A percentile compares a stretch with the other conserved stretches of the same genome.
Conservation (phyloP, 2,797 vertebrate genomes). For the Sphenodon punctatus region DNA sequence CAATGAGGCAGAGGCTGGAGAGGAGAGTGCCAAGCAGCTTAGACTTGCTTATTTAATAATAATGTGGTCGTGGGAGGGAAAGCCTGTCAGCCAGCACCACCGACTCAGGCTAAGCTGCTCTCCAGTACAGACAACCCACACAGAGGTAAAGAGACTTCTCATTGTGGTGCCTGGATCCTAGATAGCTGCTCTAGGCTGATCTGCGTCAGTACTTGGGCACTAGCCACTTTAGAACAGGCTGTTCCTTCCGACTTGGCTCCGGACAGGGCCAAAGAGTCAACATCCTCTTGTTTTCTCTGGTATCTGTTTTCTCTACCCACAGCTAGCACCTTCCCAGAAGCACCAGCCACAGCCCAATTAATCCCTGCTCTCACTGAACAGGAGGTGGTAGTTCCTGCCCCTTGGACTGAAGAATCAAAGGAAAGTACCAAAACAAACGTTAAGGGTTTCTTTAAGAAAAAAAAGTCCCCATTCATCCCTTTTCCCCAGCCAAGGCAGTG, state of each 20-base stretch:
- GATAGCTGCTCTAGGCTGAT: background rate
- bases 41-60: background rate
- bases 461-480: background rate
- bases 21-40: background rate
- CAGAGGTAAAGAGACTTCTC: slow-evolving; percentile 21
- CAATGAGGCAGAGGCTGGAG: background rate
- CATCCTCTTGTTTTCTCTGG: background rate
- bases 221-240: background rate
- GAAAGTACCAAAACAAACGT: slow-evolving; percentile 30
- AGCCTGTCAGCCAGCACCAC: background rate
- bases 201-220: background rate
- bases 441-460: slow-evolving; percentile 11
- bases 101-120: background rate
- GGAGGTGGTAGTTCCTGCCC: slow-evolving; percentile 10
- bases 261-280: slow-evolving; percentile 7
- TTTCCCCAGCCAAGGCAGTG: background rate
- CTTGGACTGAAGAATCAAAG: slow-evolving; percentile 32
- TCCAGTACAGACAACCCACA: background rate
- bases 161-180: background rate
- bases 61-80: background rate
- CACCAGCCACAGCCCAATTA: fast-evolving
- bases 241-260: background rate
- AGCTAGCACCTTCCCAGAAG: too few relatives aligned
- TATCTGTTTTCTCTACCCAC: too few relatives aligned
- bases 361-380: slow-evolving; percentile 10